These are phyloP conservation scores for Luperina testacea DNA, from an alignment of 2,888 invertebrate genomes.

Conservation along the genomic window DNA sequence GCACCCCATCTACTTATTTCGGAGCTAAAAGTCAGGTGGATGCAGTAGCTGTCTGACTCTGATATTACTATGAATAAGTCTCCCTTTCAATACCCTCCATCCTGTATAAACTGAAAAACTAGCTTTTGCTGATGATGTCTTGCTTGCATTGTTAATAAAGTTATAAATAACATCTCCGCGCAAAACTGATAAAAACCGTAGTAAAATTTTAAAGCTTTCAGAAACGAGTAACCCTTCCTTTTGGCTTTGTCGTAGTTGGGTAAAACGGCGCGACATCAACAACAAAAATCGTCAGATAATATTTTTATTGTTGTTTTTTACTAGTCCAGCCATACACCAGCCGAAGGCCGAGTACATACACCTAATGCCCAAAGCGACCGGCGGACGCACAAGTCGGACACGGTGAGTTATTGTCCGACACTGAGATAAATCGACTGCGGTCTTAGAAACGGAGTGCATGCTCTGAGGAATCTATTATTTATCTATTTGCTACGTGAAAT, in stretches of 20 bases:
- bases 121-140: not conserved
- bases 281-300: not conserved
- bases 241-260: too few relatives aligned
- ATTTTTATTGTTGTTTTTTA: not conserved
- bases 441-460: conserved; percentile 61
- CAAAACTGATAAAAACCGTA: too few relatives aligned
- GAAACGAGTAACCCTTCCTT: too few relatives aligned
- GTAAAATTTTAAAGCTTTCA: not conserved
- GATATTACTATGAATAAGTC: not conserved
- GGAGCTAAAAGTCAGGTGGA: not conserved
- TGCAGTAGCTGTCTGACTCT: not conserved
- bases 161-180: not conserved
- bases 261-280: not conserved
- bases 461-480: conserved; percentile 60
- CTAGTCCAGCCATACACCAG: not conserved
- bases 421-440: conserved; percentile 64
- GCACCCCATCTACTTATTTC: conserved; percentile 5
- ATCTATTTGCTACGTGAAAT: conserved; percentile 58
- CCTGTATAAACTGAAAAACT: not conserved
- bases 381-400: conserved; percentile 61
- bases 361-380: conserved; percentile 32
- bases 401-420: conserved; percentile 62
- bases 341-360: conserved; percentile 23
- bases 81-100: not conserved
- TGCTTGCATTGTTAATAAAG: not conserved